These are phyloP conservation scores for Limnephilus auricula DNA, from an alignment of 2,888 invertebrate species.

Conservation along the genomic window DNA sequence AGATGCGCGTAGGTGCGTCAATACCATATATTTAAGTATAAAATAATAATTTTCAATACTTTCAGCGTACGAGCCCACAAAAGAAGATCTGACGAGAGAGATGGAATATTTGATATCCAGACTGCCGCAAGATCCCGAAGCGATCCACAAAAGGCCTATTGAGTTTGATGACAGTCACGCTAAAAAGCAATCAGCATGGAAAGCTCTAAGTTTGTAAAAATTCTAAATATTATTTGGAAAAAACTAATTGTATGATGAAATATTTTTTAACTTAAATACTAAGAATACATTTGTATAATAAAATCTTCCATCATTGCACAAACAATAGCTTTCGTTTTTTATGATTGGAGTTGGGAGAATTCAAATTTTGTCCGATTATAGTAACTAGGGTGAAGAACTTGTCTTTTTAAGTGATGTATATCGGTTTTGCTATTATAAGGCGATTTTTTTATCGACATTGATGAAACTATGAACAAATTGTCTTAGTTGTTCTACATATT, in stretches of 20 bases:
- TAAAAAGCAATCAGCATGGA: constrained; percentile 69
- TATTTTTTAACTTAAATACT: too few species aligned
- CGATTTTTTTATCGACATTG: neutral
- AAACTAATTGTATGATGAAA: too few species aligned
- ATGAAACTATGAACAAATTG: neutral
- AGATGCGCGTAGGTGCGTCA: too few species aligned
- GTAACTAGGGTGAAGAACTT: too few species aligned
- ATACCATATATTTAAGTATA: neutral
- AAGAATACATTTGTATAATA: too few species aligned
- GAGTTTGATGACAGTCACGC: neutral
- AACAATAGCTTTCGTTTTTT: too few species aligned
- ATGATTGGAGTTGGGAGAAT: too few species aligned
- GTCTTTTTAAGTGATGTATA: too few species aligned
- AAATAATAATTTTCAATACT: neutral
- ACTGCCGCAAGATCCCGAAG: neutral
- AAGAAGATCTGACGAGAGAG: constrained; percentile 54
- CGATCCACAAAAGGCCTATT: neutral
- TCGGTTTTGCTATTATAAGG: neutral
- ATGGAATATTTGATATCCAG: constrained; percentile 50
- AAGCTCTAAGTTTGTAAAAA: constrained; percentile 69
- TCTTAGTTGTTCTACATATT: neutral
- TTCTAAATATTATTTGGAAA: too few species aligned
- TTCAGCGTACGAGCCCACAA: constrained; percentile 51
- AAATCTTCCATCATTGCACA: too few species aligned
- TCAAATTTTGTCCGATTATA: too few species aligned